Evolutionary conservation across 2,797 vertebrate species (phyloP), one percentile per base, ranked within the genome.

Genomic region (Poeciliopsis turneri): DNA sequence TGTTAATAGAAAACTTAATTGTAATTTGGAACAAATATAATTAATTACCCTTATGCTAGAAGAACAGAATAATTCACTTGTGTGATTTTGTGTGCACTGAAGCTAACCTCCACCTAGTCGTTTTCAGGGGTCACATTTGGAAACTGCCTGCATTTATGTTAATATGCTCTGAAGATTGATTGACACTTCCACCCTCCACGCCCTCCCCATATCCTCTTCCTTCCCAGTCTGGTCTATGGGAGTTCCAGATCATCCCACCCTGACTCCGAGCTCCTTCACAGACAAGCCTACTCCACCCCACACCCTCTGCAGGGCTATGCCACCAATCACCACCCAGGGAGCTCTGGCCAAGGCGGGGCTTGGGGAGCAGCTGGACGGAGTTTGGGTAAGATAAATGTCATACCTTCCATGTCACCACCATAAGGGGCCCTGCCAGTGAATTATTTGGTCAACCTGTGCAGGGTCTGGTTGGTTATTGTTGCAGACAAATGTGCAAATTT

Each of bases 291-390:
- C 84, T 97, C 96, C 89, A 97, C 97, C 92, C 97, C 97, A 90
- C 97, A 98, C 95, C 97, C 97, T 90, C 95, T 98, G 93, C 97
- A 98, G 95, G 97, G 97, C 93, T 98, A 98, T 95, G 97, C 97
- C 92, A 97, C 97, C 95, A 98, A 98, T 96, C 97, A 98, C 95
- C 97, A 98, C 93, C 97, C 97, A 66, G 97, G 96, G 95, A 97
- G 97, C 96, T 96, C 93, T 88, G 94, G 95, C 84, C 96, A 96
- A 94, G 96, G 96, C 90, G 96, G 95, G 76, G 96, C 96, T 85
- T 96, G 95, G 95, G 96, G 96, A 91, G 95, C 96, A 92, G 95
- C 95, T 90, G 95, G 96, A 92, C 93, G 95, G 90, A 96, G 96
- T 93, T 94, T 96, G 92, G 95, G 96, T 96, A 91, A 96, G 95